Evolutionary conservation across 2,113 vertebrate genomes (phyloP).

Genomic region (Elanus axillaris): DNA sequence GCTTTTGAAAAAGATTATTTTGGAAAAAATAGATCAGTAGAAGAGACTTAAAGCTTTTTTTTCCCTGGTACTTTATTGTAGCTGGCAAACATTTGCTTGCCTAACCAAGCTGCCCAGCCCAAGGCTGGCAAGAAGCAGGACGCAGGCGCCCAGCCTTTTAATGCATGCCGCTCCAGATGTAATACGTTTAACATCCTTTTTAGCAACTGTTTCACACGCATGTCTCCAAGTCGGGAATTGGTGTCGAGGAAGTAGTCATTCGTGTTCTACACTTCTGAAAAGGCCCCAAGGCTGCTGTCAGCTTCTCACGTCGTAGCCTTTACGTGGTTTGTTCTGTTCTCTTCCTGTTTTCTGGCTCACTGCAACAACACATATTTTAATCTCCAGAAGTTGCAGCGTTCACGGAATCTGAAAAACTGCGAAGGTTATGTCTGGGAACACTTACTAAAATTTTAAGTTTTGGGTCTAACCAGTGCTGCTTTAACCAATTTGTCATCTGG

Average conservation of each 20-base stretch:
- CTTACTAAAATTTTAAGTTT: not conserved
- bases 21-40: not conserved
- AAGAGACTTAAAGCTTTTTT: not conserved
- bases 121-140: not conserved
- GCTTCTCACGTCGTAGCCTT: not conserved
- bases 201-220: not conserved
- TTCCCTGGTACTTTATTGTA: not conserved
- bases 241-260: rapidly evolving
- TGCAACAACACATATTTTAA: not conserved
- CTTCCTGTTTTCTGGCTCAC: not conserved
- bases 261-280: not conserved
- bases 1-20: not conserved
- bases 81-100: not conserved
- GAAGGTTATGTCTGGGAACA: not conserved
- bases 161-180: rapidly evolving
- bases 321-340: rapidly evolving
- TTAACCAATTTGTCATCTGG: not conserved
- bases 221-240: rapidly evolving
- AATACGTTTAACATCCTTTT: rapidly evolving
- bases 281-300: not conserved
- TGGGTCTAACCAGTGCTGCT: not conserved
- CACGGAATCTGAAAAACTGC: not conserved
- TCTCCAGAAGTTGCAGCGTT: not conserved
- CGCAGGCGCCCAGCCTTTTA: not conserved
- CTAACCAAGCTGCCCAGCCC: not conserved